Evolutionary conservation across 2,113 vertebrate species (phyloP).

Genomic region (Heptranchias perlo): DNA sequence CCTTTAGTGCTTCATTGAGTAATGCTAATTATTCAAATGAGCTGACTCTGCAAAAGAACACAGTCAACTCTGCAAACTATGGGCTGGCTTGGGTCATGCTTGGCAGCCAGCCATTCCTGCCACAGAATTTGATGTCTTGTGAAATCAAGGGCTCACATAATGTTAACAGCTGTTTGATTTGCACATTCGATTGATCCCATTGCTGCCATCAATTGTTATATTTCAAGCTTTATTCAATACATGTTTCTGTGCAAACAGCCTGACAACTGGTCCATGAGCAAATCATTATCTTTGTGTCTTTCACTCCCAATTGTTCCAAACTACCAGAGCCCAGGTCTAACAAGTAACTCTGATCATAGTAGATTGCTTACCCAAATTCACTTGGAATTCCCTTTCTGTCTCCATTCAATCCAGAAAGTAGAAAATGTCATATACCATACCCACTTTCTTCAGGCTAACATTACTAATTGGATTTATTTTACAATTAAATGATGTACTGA

Average conservation of each 20-base stretch:
- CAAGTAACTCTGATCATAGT: not conserved
- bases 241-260: not conserved
- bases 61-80: not conserved
- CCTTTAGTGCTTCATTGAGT: not conserved
- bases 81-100: no score
- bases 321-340: not conserved
- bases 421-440: not conserved
- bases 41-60: not conserved
- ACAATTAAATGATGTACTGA: not conserved
- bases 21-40: not conserved
- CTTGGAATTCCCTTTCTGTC: not conserved
- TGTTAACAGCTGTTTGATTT: not conserved
- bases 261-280: not conserved
- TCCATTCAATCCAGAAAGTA: not conserved
- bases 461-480: not conserved
- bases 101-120: not conserved
- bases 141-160: not conserved
- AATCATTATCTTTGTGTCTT: no score
- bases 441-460: not conserved
- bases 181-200: not conserved
- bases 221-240: no score
- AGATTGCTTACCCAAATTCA: not conserved
- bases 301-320: no score
- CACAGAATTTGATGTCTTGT: no score
- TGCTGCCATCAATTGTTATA: no score